Evolutionary conservation across 2,797 vertebrate genomes (phyloP), one percentile per base, ranked within the genome.

Genomic region (Astyanax mexicanus): DNA sequence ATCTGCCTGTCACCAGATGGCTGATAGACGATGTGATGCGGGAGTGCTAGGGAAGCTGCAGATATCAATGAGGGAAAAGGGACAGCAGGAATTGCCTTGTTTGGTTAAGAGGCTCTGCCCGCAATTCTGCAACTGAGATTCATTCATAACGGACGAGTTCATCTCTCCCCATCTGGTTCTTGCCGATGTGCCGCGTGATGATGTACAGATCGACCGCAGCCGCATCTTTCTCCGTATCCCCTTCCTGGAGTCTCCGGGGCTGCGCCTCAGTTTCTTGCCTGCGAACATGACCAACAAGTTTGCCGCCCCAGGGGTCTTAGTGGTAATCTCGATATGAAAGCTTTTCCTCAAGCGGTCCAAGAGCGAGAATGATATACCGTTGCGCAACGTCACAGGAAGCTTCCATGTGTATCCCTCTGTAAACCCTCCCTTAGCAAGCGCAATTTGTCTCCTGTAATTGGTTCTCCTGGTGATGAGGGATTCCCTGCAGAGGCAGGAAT

Each of bases 391-490:
- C 45, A 32, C 25, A 35, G 67, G 65, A 40, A 51, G 10, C 21
- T 8, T 44, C 6, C 23, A 45, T 11, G 44, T 40, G 32, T 52
- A 17, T n/a, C 4, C 35, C 12, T 15, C 11, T n/a, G 37, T n/a
- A 38, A 17, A 1, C 52, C 27, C 45, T 19, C 42, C 61, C 55
- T 51, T 49, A 40, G 10, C 9, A 67, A 52, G 52, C 76, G 74
- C 69, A 60, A 60, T 66, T 75, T 57, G 76, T 74, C 55, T 68
- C 29, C 74, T 65, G 37, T 71, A 81, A 77, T 54, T 57, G 74
- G 72, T 70, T 45, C n/a, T 27, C 27, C 40, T 49, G 67, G 67
- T 23, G 57, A 64, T 62, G 57, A 64, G 58, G 74, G 67, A 64
- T 40, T 77, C 60, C 73, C 73, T 58, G 62, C 25, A 3, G 45